phyloP scores from a whole-genome alignment of 2,113 vertebrate genomes.

The Spea multiplicata region DNA sequence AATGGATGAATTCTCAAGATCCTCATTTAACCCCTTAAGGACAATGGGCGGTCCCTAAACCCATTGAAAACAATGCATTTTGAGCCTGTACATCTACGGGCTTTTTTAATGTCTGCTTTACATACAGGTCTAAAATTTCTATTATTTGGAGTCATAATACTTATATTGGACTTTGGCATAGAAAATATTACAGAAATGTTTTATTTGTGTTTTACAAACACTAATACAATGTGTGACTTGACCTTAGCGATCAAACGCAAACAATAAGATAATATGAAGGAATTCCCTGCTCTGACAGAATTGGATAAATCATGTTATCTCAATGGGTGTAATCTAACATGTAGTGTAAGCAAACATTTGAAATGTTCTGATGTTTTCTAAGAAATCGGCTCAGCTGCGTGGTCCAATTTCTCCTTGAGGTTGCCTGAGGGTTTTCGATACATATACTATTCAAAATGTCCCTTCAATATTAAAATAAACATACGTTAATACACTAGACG shows the following conservation, averaged over 20 bases:
- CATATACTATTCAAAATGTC: too few species aligned
- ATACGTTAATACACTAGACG: too few species aligned
- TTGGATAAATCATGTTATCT: background rate
- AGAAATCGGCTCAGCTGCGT: background rate
- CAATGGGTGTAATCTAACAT: background rate
- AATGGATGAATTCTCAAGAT: too few species aligned
- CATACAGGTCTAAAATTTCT: background rate
- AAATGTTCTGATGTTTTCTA: background rate
- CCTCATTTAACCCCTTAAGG: too few species aligned
- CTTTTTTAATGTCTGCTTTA: too few species aligned
- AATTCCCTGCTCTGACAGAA: background rate
- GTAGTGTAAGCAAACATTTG: background rate
- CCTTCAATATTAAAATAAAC: too few species aligned
- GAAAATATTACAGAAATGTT: too few species aligned
- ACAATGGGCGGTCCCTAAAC: too few species aligned
- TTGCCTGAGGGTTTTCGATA: background rate
- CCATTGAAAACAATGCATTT: too few species aligned
- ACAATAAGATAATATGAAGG: background rate
- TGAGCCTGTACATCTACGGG: too few species aligned
- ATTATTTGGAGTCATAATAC: background rate
- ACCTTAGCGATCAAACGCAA: background rate
- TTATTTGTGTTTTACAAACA: background rate
- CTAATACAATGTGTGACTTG: background rate
- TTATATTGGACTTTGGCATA: background rate
- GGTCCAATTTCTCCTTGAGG: background rate